A percentile compares a stretch with the other conserved stretches of the same genome.
Conservation (phyloP, 2,888 invertebrate genomes). For the Euspilapteryx auroguttella region DNA sequence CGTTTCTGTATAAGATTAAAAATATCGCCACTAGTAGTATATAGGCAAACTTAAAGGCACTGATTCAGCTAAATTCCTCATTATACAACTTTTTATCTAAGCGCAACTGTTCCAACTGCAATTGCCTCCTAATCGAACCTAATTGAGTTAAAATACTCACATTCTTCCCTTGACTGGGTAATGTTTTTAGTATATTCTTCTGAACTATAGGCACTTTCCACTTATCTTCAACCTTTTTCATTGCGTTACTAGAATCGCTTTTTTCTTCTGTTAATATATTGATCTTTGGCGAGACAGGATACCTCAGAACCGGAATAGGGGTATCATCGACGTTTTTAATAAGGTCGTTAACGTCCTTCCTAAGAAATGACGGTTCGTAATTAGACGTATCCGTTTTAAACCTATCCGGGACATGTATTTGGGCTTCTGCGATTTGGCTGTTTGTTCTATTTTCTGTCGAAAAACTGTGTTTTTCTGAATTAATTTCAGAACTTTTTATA, state of each 20-base stretch:
- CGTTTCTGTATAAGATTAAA: too few relatives aligned
- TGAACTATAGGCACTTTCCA: constrained; percentile 68
- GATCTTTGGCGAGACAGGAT: constrained; percentile 42
- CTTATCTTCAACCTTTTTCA: constrained; percentile 41
- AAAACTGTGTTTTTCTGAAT: background rate
- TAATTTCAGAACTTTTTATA: background rate
- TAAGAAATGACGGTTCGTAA: constrained; percentile 11
- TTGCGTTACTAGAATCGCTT: constrained; percentile 25
- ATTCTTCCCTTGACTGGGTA: constrained; percentile 45
- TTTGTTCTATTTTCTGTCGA: background rate
- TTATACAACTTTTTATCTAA: constrained; percentile 46
- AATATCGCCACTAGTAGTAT: too few relatives aligned
- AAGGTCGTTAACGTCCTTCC: constrained; percentile 9
- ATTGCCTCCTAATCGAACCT: constrained; percentile 67
- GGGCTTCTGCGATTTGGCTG: constrained; percentile 11
- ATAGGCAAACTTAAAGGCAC: too few relatives aligned
- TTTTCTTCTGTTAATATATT: constrained; percentile 10
- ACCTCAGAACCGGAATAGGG: constrained; percentile 65
- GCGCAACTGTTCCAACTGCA: constrained; percentile 67
- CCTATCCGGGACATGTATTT: constrained; percentile 16
- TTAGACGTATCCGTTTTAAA: constrained; percentile 4
- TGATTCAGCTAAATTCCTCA: constrained; percentile 8
- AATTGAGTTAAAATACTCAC: constrained; percentile 66
- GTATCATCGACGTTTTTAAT: constrained; percentile 21
- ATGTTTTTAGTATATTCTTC: constrained; percentile 56